Conservation (phyloP, 2,113 vertebrate species). For the Trematomus loennbergii region DNA sequence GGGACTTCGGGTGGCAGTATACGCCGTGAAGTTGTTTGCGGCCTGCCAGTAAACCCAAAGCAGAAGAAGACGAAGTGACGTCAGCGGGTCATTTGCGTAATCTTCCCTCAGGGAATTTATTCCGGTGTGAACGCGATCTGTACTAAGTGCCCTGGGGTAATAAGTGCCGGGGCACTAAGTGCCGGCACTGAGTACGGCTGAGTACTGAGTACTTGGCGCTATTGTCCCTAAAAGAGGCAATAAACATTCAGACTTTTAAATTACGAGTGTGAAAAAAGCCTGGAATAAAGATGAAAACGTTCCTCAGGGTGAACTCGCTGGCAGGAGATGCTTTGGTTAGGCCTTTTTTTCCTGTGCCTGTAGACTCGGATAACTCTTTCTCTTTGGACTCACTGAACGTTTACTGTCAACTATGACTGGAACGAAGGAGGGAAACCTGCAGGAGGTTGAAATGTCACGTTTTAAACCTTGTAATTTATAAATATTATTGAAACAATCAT, state of each 20-base stretch:
- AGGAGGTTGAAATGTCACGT: constrained; percentile 35
- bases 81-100: no score
- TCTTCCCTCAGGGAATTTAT: no score
- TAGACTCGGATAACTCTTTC: constrained; percentile 60
- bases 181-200: no score
- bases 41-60: no score
- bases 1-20: no score
- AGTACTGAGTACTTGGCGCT: no score
- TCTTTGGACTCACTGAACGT: constrained; percentile 53
- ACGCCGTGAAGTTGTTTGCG: no score
- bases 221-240: neutral
- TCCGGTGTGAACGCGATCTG: no score
- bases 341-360: constrained; percentile 44
- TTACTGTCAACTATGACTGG: constrained; percentile 57
- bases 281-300: constrained; percentile 23
- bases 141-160: no score
- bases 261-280: neutral
- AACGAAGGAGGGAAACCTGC: constrained; percentile 41
- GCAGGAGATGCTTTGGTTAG: constrained; percentile 38
- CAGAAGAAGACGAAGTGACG: no score
- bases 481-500: constrained; percentile 43
- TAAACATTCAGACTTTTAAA: neutral
- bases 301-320: constrained; percentile 40
- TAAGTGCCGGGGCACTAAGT: no score
- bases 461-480: constrained; percentile 41